A percentile compares a stretch with the other conserved stretches of the same genome.
These are phyloP conservation scores for Sinhomidia bicolor DNA, from an alignment of 2,888 invertebrate species.

Conservation along the genomic window DNA sequence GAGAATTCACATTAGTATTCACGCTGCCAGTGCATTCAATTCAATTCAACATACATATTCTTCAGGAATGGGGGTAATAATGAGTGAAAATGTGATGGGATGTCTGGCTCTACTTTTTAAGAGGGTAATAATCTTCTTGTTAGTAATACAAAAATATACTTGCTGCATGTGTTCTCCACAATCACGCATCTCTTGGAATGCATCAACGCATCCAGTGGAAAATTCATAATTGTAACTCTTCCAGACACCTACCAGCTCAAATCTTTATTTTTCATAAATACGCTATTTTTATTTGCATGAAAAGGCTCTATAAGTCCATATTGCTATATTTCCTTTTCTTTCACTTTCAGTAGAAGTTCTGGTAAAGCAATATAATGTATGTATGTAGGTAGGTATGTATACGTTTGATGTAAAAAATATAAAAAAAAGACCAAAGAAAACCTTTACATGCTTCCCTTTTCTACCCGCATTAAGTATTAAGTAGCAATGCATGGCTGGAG, in stretches of 20 bases:
- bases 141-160: constrained; percentile 31
- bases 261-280: neutral
- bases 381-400: constrained; percentile 15
- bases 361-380: constrained; percentile 24
- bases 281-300: neutral
- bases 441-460: neutral
- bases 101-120: constrained; percentile 14
- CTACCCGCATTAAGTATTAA: neutral
- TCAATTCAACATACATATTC: constrained; percentile 17
- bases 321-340: neutral
- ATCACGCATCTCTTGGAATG: neutral
- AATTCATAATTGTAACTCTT: constrained; percentile 13
- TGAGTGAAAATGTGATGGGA: constrained; percentile 34
- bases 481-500: neutral
- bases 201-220: constrained; percentile 33
- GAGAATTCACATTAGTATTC: constrained; percentile 54
- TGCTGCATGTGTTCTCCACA: neutral
- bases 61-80: constrained; percentile 17
- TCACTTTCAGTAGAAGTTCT: neutral
- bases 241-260: neutral
- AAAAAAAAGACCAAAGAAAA: neutral
- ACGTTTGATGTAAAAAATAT: neutral
- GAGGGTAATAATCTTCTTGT: constrained; percentile 50
- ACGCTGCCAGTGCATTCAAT: constrained; percentile 15
- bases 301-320: neutral